These are phyloP conservation scores for Burhinus bistriatus DNA, from an alignment of 2,113 vertebrate species.

Conservation along the genomic window DNA sequence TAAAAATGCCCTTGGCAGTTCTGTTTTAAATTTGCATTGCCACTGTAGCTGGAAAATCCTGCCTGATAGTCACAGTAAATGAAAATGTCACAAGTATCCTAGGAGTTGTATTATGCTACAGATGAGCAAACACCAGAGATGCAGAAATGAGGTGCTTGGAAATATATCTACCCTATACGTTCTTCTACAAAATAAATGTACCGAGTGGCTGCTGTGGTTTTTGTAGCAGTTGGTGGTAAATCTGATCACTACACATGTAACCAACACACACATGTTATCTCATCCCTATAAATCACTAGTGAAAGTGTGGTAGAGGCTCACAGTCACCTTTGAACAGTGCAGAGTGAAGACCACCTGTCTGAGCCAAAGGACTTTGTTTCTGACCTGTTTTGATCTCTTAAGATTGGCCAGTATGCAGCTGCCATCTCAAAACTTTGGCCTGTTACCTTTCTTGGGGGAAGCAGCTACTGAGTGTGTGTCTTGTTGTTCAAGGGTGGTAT, in stretches of 20 bases:
- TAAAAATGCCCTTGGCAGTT: background rate
- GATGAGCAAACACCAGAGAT: background rate
- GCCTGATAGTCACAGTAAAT: background rate
- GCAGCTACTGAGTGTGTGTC: background rate
- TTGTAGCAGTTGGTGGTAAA: background rate
- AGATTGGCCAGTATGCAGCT: background rate
- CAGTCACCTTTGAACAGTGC: background rate
- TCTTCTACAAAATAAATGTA: background rate
- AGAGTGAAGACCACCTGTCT: background rate
- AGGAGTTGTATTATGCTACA: background rate
- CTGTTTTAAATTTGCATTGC: background rate
- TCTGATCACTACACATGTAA: background rate
- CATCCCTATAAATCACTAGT: background rate
- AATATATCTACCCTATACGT: background rate
- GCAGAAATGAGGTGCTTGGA: background rate
- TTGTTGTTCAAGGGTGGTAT: accelerated
- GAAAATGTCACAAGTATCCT: background rate
- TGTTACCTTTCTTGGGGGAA: background rate
- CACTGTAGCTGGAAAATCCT: background rate
- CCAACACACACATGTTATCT: background rate
- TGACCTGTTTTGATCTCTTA: background rate
- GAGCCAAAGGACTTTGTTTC: background rate
- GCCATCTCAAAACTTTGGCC: background rate
- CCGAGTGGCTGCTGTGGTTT: background rate
- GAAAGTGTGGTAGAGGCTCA: background rate